Evolutionary conservation across 2,797 vertebrate species (phyloP).

Genomic region (Lepidocolaptes lacrymiger): DNA sequence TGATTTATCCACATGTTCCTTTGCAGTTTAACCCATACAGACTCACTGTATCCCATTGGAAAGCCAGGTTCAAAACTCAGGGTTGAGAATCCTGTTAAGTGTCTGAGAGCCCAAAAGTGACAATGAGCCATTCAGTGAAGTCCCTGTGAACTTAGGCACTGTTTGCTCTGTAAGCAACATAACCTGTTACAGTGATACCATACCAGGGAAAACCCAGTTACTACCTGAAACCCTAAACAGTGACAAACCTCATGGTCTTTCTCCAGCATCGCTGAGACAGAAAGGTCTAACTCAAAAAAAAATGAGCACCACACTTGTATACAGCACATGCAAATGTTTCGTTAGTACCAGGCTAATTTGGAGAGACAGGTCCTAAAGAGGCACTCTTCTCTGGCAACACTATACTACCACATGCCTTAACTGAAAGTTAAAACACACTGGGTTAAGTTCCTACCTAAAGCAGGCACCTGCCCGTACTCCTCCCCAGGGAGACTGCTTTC

Average conservation of each 20-base stretch:
- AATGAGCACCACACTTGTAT: neutral
- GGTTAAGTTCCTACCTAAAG: neutral
- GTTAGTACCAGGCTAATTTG: neutral
- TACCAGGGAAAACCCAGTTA: neutral
- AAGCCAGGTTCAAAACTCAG: neutral
- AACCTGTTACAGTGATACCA: accelerated
- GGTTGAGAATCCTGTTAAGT: neutral
- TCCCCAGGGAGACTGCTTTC: neutral
- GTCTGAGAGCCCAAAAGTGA: neutral
- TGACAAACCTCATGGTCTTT: neutral
- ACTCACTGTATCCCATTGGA: neutral
- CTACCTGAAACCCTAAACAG: neutral
- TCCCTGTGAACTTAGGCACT: neutral
- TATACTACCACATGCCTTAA: neutral
- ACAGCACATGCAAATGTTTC: neutral
- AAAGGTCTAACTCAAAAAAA: neutral
- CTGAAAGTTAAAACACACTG: neutral
- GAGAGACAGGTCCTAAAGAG: neutral
- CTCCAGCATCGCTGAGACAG: neutral
- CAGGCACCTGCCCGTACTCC: neutral
- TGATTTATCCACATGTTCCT: neutral
- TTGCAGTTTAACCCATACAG: neutral
- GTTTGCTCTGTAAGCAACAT: neutral
- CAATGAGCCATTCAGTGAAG: neutral
- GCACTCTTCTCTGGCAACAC: neutral